Evolutionary conservation across 1,140 invertebrate species (phyloP).

Genomic region (Pseudoatta argentina): DNA sequence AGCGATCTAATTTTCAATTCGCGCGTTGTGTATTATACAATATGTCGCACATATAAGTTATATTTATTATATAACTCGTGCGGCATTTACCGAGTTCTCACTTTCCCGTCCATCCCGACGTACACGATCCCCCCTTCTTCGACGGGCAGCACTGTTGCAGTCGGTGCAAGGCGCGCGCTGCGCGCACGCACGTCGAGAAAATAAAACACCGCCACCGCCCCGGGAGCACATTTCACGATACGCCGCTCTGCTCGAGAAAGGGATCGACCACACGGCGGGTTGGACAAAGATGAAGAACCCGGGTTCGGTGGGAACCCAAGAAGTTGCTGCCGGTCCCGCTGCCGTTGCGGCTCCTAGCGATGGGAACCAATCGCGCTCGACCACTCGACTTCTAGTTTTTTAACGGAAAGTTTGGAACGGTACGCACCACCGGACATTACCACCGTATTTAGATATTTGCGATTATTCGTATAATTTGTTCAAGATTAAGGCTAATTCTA

Average conservation of each 20-base stretch:
- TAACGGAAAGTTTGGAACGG: slow-evolving; percentile 10
- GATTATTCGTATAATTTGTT: not conserved
- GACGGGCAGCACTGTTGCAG: slow-evolving; percentile 74
- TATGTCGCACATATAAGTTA: not conserved
- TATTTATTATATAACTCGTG: slow-evolving; percentile 58
- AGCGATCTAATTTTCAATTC: not conserved
- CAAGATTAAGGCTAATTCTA: too few species aligned
- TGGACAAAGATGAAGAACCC: slow-evolving; percentile 69
- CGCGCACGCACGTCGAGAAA: slow-evolving; percentile 72
- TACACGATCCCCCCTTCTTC: slow-evolving; percentile 64
- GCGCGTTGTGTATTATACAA: not conserved
- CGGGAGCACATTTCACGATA: slow-evolving; percentile 75
- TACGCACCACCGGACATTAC: not conserved
- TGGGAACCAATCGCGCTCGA: slow-evolving; percentile 71
- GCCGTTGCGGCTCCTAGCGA: slow-evolving; percentile 66
- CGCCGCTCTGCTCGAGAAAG: slow-evolving; percentile 62
- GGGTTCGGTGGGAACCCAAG: slow-evolving; percentile 79
- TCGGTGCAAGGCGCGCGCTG: slow-evolving; percentile 68
- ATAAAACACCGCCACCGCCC: slow-evolving; percentile 70
- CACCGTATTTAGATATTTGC: not conserved
- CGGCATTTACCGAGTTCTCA: slow-evolving; percentile 56
- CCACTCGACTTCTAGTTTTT: slow-evolving; percentile 29
- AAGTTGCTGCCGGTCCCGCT: slow-evolving; percentile 75
- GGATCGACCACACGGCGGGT: slow-evolving; percentile 58
- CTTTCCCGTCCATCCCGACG: slow-evolving; percentile 59